Evolutionary conservation across 2,113 vertebrate genomes (phyloP).

Genomic region (Bettongia penicillata): DNA sequence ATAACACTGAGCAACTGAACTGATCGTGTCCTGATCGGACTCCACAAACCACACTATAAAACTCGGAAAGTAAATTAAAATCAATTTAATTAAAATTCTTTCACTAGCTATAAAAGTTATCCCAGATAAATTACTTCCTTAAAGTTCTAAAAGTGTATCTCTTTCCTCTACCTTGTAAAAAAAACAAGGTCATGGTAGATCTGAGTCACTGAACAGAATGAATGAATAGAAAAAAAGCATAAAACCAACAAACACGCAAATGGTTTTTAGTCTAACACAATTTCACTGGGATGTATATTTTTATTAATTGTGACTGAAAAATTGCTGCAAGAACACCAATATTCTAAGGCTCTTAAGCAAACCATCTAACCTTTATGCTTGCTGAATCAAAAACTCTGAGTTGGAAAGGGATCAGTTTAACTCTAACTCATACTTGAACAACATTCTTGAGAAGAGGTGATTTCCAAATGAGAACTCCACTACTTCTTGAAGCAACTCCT

Average conservation of each 20-base stretch:
- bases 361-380: neutral
- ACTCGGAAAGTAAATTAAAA: conserved; percentile 18
- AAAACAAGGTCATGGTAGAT: conserved; percentile 15
- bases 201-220: conserved; percentile 3
- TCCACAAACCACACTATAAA: neutral
- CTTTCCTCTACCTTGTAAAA: conserved; percentile 33
- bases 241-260: conserved; percentile 40
- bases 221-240: conserved; percentile 49
- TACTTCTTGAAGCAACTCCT: neutral
- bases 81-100: conserved; percentile 35
- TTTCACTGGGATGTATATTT: neutral
- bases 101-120: conserved; percentile 44
- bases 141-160: conserved; percentile 36
- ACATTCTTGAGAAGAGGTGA: neutral
- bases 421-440: neutral
- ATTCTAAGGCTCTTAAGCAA: neutral
- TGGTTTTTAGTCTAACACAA: conserved; percentile 4
- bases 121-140: conserved; percentile 17
- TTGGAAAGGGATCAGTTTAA: neutral
- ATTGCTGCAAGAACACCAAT: neutral
- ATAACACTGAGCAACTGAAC: neutral
- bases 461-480: neutral
- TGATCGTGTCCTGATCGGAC: neutral
- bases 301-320: neutral
- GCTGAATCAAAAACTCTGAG: neutral